phyloP scores from a whole-genome alignment of 1,140 invertebrate species.

The Brachionus plicatilis region DNA sequence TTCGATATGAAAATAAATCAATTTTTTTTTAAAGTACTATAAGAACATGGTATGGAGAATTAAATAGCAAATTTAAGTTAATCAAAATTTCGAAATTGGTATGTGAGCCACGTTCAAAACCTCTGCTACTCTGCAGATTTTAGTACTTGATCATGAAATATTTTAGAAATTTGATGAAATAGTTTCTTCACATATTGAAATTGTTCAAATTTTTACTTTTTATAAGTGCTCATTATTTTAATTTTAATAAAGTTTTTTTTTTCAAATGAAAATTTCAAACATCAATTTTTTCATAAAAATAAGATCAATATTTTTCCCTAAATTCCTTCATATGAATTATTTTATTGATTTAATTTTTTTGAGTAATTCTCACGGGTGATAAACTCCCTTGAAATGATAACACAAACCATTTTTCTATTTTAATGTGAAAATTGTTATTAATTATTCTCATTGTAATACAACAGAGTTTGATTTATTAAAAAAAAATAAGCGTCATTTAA shows the following conservation, averaged over 20 bases:
- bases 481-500: neutral
- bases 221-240: neutral
- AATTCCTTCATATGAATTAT: neutral
- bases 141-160: neutral
- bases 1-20: neutral
- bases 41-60: neutral
- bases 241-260: neutral
- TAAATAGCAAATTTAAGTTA: constrained; percentile 15
- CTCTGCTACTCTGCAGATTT: constrained; percentile 6
- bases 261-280: neutral
- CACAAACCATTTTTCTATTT: neutral
- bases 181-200: neutral
- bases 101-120: constrained; percentile 12
- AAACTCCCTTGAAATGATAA: neutral
- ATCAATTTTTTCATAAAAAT: no score
- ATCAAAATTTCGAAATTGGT: neutral
- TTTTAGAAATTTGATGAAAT: neutral
- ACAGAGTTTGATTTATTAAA: neutral
- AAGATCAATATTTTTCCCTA: no score
- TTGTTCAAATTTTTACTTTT: neutral
- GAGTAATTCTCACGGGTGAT: neutral
- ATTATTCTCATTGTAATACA: neutral
- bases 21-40: neutral
- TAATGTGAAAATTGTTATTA: neutral
- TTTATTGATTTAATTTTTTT: neutral